Conservation (phyloP, 2,113 vertebrate species). For the Patagioenas fasciata region DNA sequence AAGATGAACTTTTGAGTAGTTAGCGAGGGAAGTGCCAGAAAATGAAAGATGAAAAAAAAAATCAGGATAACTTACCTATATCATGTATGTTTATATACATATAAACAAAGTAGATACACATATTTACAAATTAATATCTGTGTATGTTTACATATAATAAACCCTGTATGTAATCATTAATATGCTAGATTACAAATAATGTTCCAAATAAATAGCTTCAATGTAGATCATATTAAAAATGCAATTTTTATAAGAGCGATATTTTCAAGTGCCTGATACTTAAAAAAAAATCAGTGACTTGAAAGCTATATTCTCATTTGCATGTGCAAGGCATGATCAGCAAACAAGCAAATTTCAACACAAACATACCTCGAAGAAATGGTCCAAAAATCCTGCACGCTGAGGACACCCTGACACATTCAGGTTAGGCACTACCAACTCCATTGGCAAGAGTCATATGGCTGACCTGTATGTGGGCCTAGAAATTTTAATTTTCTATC, state of each 20-base stretch:
- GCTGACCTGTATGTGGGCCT: not conserved
- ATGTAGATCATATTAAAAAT: not conserved
- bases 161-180: not conserved
- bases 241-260: not conserved
- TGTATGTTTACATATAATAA: not conserved
- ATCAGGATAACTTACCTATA: not conserved
- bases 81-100: not conserved
- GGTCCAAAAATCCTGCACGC: not conserved
- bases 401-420: not conserved
- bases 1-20: not conserved
- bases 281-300: not conserved
- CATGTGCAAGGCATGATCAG: not conserved
- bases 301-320: not conserved
- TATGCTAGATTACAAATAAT: not conserved
- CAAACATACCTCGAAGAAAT: rapidly evolving
- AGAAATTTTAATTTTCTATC: not conserved
- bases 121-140: not conserved
- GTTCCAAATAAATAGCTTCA: not conserved
- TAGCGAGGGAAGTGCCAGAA: not conserved
- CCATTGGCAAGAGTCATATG: not conserved
- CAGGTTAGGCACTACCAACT: not conserved
- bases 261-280: not conserved
- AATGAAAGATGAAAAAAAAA: not conserved
- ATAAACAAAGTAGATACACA: not conserved
- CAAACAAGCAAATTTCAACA: not conserved